Percentiles rank a stretch among this genome's conserved stretches.
phyloP scores from a whole-genome alignment of 2,888 invertebrate genomes.

The Theretra japonica region DNA sequence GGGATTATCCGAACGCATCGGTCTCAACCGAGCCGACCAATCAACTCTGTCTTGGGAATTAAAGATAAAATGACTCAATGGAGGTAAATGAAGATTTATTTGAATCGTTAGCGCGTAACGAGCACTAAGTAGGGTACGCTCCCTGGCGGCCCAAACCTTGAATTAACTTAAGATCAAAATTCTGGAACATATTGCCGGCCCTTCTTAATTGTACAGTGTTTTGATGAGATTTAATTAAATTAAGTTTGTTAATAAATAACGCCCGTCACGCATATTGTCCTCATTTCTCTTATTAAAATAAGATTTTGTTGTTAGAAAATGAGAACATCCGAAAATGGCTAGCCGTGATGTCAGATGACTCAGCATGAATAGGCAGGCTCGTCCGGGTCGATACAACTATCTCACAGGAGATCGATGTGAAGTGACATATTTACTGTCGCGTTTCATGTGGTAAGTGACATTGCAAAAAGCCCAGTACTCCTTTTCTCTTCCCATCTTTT shows the following conservation, averaged over 20 bases:
- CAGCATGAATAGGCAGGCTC: too few species aligned
- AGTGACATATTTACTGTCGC: too few species aligned
- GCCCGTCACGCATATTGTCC: too few species aligned
- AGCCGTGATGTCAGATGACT: too few species aligned
- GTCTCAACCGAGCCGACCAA: conserved; percentile 19
- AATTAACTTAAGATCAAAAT: conserved; percentile 32
- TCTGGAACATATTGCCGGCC: conserved; percentile 16
- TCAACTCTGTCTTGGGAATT: conserved; percentile 36
- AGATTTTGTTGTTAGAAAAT: too few species aligned
- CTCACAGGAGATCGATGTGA: too few species aligned
- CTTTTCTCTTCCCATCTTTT: too few species aligned
- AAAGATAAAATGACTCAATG: conserved; percentile 46
- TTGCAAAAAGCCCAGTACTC: too few species aligned
- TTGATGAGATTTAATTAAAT: not conserved
- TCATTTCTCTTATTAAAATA: too few species aligned
- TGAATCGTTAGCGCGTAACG: conserved; percentile 50
- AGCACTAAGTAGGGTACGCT: conserved; percentile 50
- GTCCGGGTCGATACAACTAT: too few species aligned
- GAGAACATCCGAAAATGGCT: too few species aligned
- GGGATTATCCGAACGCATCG: not conserved
- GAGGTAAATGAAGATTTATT: conserved; percentile 50
- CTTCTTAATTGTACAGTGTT: conserved; percentile 11
- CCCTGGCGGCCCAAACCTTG: conserved; percentile 45
- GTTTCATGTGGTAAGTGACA: too few species aligned
- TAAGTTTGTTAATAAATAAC: not conserved